Evolutionary conservation across 35 echinoderm and acorn worm species (phyloP).

Genomic region (Anneissia japonica): DNA sequence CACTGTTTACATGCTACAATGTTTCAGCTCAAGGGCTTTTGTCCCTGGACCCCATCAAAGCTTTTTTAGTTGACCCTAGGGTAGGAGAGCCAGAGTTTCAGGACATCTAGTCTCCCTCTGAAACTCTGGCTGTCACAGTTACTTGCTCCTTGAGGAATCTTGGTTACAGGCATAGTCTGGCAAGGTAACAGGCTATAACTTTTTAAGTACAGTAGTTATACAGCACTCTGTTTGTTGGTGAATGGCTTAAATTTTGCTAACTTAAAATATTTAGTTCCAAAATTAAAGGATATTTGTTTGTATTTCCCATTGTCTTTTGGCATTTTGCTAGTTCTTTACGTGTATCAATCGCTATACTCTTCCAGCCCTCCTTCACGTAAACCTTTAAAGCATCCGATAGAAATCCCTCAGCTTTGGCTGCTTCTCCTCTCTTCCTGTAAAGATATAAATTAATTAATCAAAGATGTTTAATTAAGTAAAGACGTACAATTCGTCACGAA

Average conservation of each 20-base stretch:
- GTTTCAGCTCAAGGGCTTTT: too few relatives aligned
- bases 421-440: constrained; percentile 75
- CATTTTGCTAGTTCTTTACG: constrained; percentile 63
- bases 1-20: too few relatives aligned
- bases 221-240: too few relatives aligned
- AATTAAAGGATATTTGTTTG: constrained; percentile 98
- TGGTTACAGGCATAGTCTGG: neutral
- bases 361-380: constrained; percentile 83
- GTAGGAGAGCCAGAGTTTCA: neutral
- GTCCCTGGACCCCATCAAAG: too few relatives aligned
- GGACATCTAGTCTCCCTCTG: neutral
- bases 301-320: constrained; percentile 60
- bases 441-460: too few relatives aligned
- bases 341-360: constrained; percentile 39
- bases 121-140: neutral
- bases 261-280: too few relatives aligned
- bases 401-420: constrained; percentile 84
- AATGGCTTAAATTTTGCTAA: too few relatives aligned
- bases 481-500: too few relatives aligned
- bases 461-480: too few relatives aligned
- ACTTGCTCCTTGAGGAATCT: neutral
- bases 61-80: too few relatives aligned
- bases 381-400: constrained; percentile 74
- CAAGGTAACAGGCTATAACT: neutral
- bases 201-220: neutral